phyloP scores from a whole-genome alignment of 2,888 invertebrate genomes.

The Clepsis dumicolana region DNA sequence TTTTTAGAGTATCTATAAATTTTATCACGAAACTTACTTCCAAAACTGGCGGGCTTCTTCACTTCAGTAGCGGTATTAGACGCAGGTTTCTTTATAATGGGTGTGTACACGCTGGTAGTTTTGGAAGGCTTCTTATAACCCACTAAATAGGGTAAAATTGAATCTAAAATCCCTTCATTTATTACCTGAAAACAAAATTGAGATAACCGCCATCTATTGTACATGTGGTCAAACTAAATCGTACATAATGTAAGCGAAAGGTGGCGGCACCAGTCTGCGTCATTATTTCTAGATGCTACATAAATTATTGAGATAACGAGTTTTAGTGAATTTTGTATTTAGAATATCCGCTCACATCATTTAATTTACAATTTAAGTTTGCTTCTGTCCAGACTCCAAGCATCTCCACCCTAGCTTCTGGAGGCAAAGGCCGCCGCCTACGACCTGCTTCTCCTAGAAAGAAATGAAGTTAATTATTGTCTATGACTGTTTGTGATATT shows the following conservation, averaged over 20 bases:
- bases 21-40: slow-evolving; percentile 65
- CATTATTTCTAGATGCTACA: not conserved
- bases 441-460: slow-evolving; percentile 37
- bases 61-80: slow-evolving; percentile 67
- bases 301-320: not conserved
- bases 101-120: slow-evolving; percentile 82
- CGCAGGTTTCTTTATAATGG: slow-evolving; percentile 83
- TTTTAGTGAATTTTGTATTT: not conserved
- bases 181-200: slow-evolving; percentile 87
- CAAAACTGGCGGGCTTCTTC: slow-evolving; percentile 83
- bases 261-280: not conserved
- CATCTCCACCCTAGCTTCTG: slow-evolving; percentile 78
- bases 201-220: slow-evolving; percentile 61
- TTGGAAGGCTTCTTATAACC: slow-evolving; percentile 84
- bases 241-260: not conserved
- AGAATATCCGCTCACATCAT: slow-evolving; percentile 68
- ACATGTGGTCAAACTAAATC: not conserved
- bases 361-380: slow-evolving; percentile 81
- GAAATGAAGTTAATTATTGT: slow-evolving; percentile 6
- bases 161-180: slow-evolving; percentile 93
- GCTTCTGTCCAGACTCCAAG: slow-evolving; percentile 82
- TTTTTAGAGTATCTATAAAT: not conserved
- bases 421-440: slow-evolving; percentile 61
- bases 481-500: not conserved
- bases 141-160: slow-evolving; percentile 91